Evolutionary conservation across 1,140 invertebrate genomes (phyloP), one percentile per base, ranked within the genome.

Genomic region (Vanessa tameamea): DNA sequence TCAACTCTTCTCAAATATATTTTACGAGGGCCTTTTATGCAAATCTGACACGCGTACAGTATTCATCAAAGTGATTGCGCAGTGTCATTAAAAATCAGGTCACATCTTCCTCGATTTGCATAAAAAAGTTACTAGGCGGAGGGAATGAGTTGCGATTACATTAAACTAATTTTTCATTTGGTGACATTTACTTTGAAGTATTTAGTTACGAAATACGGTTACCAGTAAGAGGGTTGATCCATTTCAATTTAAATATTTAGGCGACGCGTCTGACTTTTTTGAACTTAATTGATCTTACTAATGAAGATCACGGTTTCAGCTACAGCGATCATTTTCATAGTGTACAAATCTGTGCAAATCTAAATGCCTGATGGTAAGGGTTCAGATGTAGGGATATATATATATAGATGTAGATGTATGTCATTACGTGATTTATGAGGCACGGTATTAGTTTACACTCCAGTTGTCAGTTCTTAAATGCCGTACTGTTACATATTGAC

Each of bases 31-130:
- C 63, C 73, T 75, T 65, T 75, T 75, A 75, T 75, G 73, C 55
- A 67, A 75, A 75, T 75, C 31, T 61, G 77, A 80, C 80, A 83
- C 87, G 84, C 79, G 69, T 86, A 82, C 82, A 82, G 78, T 83
- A 85, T 89, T 82, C 83, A 90, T 90, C 87, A 88, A 87, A 86
- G 86, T 84, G 87, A 90, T 87, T 85, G 85, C 82, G 77, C 68
- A 69, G 79, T 83, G 82, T 90, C 88, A 87, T 90, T 88, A 87
- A 83, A 83, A 88, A 82, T 82, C 86, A 81, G 78, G 79, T 83
- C 88, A 88, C 88, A 87, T 90, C 84, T 74, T 84, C 79, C 80
- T 84, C 81, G 83, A 90, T 90, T 90, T 90, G 78, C 88, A 90
- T 88, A 89, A 90, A 87, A 90, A 87, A 87, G 83, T 85, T 82